Evolutionary conservation across 2,888 invertebrate species (phyloP), one percentile per base, ranked within the genome.

Genomic region (Mantis religiosa): DNA sequence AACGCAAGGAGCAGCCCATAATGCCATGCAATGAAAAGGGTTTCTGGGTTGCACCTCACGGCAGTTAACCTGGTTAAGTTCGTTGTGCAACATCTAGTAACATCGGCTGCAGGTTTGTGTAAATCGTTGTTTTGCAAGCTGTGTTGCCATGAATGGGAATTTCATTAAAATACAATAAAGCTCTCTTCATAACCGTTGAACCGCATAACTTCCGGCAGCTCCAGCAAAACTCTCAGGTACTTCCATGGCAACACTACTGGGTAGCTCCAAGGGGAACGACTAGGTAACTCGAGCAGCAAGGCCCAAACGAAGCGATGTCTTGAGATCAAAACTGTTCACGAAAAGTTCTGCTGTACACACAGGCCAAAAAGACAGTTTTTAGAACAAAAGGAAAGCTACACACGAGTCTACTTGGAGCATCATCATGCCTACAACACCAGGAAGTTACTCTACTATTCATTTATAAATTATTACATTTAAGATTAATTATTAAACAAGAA

Each of bases 41-140:
- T 82, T 84, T n/a, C 82, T 87, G 87, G 87, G 87, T 82, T 87
- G 87, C 87, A 82, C 87, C 87, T 87, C 87, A 82, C 87, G 82
- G 54, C 4, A 71, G 54, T 71, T 71, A 71, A 71, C 54, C 54
- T 71, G 54, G 54, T 71, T 82, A 87, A 34, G 87, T 87, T 87
- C 87, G 87, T 87, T 87, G 87, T 87, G 87, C 87, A 87, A 87
- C 34, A 54, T 85, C 34, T 71, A 71, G 54, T 71, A 71, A 47
- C 85, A 85, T 85, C 15, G 27, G 47, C 86, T 28, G 81, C 82
- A 87, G 25, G n/a, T 87, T 87, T 87, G 81, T 87, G 34, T 82
- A 87, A 82, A 87, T 87, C 87, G 87, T 87, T 87, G 87, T 87
- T 85, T 71, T 54, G 54, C 20, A 28, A 85, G 28, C 54, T 28